A percentile compares a stretch with the other conserved stretches of the same genome.
These are phyloP conservation scores for Prorops nasuta DNA, from an alignment of 1,140 invertebrate species.

Conservation along the genomic window DNA sequence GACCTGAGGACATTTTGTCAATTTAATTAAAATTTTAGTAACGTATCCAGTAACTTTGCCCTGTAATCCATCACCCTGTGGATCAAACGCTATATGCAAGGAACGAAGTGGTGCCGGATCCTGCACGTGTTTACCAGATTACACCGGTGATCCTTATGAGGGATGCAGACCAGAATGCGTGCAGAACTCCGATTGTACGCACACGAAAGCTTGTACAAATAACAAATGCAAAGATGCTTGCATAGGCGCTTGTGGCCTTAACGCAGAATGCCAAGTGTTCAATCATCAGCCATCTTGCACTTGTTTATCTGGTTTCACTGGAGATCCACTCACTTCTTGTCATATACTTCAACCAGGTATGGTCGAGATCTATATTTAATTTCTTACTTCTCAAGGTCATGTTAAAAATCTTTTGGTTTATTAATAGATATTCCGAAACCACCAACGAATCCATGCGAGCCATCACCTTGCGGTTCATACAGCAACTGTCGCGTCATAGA, in stretches of 20 bases:
- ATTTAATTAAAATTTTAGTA: slow-evolving; percentile 1
- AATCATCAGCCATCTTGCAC: slow-evolving; percentile 81
- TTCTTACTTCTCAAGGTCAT: too few species aligned
- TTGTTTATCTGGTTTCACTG: slow-evolving; percentile 72
- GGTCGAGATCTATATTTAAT: too few species aligned
- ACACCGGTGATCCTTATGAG: slow-evolving; percentile 79
- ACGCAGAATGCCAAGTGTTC: slow-evolving; percentile 77
- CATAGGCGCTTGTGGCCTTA: slow-evolving; percentile 74
- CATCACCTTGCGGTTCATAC: slow-evolving; percentile 80
- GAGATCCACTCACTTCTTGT: slow-evolving; percentile 74
- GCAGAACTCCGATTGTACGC: slow-evolving; percentile 76
- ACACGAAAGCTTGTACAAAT: slow-evolving; percentile 73
- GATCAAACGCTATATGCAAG: slow-evolving; percentile 76
- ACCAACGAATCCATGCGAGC: slow-evolving; percentile 69
- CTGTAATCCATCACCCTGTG: slow-evolving; percentile 81
- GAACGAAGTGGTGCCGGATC: slow-evolving; percentile 75
- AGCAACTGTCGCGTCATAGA: slow-evolving; percentile 73
- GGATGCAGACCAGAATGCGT: slow-evolving; percentile 79
- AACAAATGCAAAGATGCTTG: slow-evolving; percentile 83
- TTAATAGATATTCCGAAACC: slow-evolving; percentile 15
- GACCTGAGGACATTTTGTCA: too few species aligned
- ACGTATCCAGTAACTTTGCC: slow-evolving; percentile 55
- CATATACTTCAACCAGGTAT: slow-evolving; percentile 61
- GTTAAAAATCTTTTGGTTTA: too few species aligned
- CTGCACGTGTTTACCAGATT: slow-evolving; percentile 77